These are phyloP conservation scores for Venustaconcha ellipsiformis DNA, from an alignment of 1,140 invertebrate species.

Conservation along the genomic window DNA sequence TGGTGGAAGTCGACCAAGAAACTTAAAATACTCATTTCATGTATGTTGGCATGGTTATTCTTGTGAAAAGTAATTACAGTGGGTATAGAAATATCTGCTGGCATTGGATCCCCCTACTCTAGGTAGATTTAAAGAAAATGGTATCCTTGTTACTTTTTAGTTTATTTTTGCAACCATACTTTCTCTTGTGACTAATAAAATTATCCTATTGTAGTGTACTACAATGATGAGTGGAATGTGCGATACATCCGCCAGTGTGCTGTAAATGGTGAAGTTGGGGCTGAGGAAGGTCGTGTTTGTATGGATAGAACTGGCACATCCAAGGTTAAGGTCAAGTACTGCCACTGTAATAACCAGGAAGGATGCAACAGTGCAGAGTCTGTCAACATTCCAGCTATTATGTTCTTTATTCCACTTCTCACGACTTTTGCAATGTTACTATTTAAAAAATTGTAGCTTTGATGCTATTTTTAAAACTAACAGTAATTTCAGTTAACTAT, in stretches of 20 bases:
- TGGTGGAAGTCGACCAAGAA: too few species aligned
- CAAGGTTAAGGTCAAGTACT: conserved; percentile 63
- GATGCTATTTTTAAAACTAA: neutral
- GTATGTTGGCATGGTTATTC: too few species aligned
- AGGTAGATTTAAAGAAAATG: too few species aligned
- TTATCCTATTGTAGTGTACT: conserved; percentile 55
- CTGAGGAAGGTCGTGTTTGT: conserved; percentile 64
- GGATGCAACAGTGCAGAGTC: conserved; percentile 62
- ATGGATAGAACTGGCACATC: conserved; percentile 64
- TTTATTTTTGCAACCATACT: too few species aligned
- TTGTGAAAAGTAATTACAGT: too few species aligned
- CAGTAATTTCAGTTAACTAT: too few species aligned
- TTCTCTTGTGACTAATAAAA: too few species aligned
- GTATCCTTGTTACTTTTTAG: too few species aligned
- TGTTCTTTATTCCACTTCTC: conserved; percentile 27
- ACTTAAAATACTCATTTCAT: too few species aligned
- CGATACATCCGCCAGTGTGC: conserved; percentile 68
- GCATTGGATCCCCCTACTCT: too few species aligned
- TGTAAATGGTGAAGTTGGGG: conserved; percentile 58
- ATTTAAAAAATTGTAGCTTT: conserved; percentile 28
- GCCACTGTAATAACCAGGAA: conserved; percentile 68
- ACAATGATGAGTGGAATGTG: conserved; percentile 64
- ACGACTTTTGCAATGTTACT: conserved; percentile 15
- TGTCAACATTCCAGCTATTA: conserved; percentile 22
- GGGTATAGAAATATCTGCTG: too few species aligned